Evolutionary conservation across 2,797 vertebrate genomes (phyloP), one percentile per base, ranked within the genome.

Genomic region (Manis crassicaudata): DNA sequence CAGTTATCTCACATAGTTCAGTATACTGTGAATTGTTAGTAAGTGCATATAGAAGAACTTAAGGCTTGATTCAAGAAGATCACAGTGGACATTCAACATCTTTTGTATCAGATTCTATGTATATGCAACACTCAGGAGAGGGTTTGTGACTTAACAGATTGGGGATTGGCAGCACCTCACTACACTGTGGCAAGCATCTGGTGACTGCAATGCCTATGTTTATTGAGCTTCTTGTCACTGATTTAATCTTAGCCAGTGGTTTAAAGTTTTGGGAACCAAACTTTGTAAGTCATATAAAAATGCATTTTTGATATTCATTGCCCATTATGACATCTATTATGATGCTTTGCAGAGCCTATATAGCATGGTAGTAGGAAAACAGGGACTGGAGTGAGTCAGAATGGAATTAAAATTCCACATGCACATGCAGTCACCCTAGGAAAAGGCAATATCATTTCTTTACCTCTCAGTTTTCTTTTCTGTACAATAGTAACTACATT

Each of bases 251-350:
- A 87, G 9, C 29, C 35, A 29, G n/a, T 11, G 63, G 76, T n/a
- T 18, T 72, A 67, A 79, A 79, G 20, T 75, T 86, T 91, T 70
- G 82, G 86, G 35, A 91, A 46, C 7, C 23, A 88, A 94, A 75
- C 11, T 92, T 82, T 86, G 70, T 56, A 94, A 93, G 76, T 92
- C 84, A 72, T 14, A 35, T 92, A 60, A 67, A 89, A 88, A 29
- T 83, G 5, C 1, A 80, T 68, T 96, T 92, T 27, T 96, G 50
- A 56, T 89, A 77, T 50, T 1, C 18, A 27, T 65, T 84, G 32
- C 43, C 11, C 4, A 20, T 91, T 83, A 77, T 91, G 27, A 67
- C 11, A 46, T 80, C 27, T 70, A 2, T 67, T 85, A 62, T n/a
- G 46, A 52, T 95, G 58, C 32, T 88, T 86, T 80, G 16, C 40